phyloP scores from a whole-genome alignment of 2,113 vertebrate genomes.

The Poecile atricapillus region DNA sequence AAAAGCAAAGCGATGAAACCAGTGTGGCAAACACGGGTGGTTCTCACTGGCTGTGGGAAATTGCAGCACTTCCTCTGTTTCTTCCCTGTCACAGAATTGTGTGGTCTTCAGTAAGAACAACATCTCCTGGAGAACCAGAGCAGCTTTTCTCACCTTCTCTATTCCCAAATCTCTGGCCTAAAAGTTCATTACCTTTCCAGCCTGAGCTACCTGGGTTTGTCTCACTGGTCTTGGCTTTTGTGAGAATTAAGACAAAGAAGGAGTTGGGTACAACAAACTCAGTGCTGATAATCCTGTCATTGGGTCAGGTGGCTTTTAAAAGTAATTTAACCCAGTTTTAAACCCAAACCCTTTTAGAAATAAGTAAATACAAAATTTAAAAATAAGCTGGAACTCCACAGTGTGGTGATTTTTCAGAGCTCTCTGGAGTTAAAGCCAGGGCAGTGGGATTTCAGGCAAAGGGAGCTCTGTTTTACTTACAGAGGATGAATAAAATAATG shows the following conservation, averaged over 20 bases:
- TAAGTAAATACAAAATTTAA: background rate
- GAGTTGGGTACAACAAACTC: background rate
- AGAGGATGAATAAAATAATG: background rate
- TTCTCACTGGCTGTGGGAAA: background rate
- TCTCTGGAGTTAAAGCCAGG: background rate
- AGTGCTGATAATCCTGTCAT: background rate
- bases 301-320: background rate
- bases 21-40: rapidly evolving
- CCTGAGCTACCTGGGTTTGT: background rate
- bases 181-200: background rate
- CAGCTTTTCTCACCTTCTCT: background rate
- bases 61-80: background rate
- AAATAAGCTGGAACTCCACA: background rate
- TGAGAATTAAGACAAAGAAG: background rate
- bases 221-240: background rate
- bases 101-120: background rate
- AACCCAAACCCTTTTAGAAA: background rate
- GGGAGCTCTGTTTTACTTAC: background rate
- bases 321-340: background rate
- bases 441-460: background rate
- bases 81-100: background rate
- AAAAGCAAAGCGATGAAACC: background rate
- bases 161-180: background rate
- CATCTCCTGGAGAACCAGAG: background rate
- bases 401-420: background rate